These are phyloP conservation scores for Phortica okadai DNA, from an alignment of 2,888 invertebrate species.

Conservation along the genomic window DNA sequence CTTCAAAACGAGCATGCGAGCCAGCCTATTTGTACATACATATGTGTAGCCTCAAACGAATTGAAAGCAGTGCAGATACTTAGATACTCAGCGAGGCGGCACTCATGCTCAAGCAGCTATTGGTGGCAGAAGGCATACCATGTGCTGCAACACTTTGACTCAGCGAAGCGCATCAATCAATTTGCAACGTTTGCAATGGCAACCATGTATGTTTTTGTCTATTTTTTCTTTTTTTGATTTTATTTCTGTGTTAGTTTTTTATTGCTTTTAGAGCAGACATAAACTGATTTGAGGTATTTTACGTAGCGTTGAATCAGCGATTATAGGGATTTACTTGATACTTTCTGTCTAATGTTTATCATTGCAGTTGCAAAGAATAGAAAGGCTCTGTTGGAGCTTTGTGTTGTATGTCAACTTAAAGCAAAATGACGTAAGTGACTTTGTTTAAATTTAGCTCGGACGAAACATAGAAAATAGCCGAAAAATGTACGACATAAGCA, in stretches of 20 bases:
- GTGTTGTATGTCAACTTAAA: background rate
- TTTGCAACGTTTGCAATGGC: conserved; percentile 47
- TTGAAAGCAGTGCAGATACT: background rate
- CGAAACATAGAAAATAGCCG: too few species aligned
- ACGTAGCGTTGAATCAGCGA: background rate
- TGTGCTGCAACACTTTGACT: conserved; percentile 45
- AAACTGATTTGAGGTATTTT: conserved; percentile 30
- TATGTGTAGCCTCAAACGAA: background rate
- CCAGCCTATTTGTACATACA: background rate
- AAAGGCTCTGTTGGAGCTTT: background rate
- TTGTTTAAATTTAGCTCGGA: background rate
- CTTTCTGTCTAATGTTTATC: conserved; percentile 9
- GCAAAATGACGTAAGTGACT: background rate
- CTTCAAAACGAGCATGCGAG: background rate
- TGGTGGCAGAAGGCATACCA: background rate
- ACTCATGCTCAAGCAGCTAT: background rate
- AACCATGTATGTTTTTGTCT: conserved; percentile 1
- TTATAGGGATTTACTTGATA: conserved; percentile 13
- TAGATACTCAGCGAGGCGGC: background rate
- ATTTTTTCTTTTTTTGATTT: background rate
- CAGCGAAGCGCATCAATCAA: conserved; percentile 65
- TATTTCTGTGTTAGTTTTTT: conserved; percentile 6
- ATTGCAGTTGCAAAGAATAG: background rate
- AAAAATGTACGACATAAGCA: too few species aligned
- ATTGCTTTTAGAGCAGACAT: conserved; percentile 30